Base-by-base conservation (phyloP, 2,113 vertebrate genomes). In the Anarrhichthys ocellatus region DNA sequence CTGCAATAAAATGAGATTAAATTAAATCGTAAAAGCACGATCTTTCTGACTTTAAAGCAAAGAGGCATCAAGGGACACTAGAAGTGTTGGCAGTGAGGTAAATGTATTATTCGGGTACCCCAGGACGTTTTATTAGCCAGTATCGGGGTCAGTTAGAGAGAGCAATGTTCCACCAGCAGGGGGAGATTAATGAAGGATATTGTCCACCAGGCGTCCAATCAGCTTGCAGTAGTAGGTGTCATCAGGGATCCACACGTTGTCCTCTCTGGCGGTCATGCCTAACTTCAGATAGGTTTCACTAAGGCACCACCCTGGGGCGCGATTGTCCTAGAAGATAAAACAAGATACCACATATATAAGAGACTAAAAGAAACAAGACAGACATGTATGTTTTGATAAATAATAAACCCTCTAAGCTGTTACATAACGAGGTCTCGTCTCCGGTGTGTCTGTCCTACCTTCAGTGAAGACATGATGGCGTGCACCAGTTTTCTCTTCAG, bases 201-300 rank as follows among this genome's bases (percentile, higher is more conserved):
- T 99, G 91, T 99, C 98, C 59, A 99, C 98, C 6, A 99, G 94
- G 81, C 98, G 97, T 64, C 97, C 98, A 87, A 99, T 99, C 68
- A 99, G 95, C 88, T 97, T 99, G 96, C 98, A 99, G 88, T 99
- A 99, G 90, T 99, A 99, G 46, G 96, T 95, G 86, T 99, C 98
- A n/a, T 99, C 98, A 1, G 98, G 98, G 63, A 97, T 91, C 98
- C 98, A 99, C 0, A 96, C 95, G 58, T 96, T 98, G 34, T 99
- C 98, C 61, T 99, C 98, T 36, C 98, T 94, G 10, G 97, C 91
- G 79, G 98, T 99, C 97, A 99, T 99, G 29, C 96, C 98, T 44
- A 92, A 96, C 90, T 99, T 97, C 64, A 99, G 94, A 42, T 99
- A 99, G 50, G 96, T 99, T 68, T 99, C 98, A 89, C 98, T 99